Base-by-base conservation (phyloP, 2,888 invertebrate genomes). In the Rambutsinella grinnellia region DNA sequence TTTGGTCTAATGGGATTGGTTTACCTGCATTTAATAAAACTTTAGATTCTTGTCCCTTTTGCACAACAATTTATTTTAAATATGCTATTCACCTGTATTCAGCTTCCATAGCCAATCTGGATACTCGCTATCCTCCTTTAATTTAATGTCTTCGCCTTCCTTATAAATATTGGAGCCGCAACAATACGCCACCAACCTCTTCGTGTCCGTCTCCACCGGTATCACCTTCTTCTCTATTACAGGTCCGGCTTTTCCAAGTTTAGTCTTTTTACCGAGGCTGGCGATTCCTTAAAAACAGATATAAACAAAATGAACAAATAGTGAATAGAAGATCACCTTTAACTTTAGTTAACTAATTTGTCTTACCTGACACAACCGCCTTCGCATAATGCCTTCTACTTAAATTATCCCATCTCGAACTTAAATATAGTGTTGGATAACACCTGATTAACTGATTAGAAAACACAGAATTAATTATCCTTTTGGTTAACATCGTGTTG, bases 41-140 rank as follows among this genome's bases (percentile, higher is more conserved):
- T n/a, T n/a, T n/a, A n/a, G n/a, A n/a, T n/a, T n/a, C n/a, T n/a
- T n/a, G n/a, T n/a, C n/a, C n/a, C n/a, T n/a, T n/a, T n/a, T n/a
- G n/a, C n/a, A n/a, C n/a, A n/a, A n/a, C n/a, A n/a, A n/a, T n/a
- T n/a, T n/a, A n/a, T n/a, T n/a, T n/a, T n/a, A n/a, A n/a, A 13
- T 21, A 36, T 6, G 44, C 24, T 21, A 23, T 60, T 78, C 82
- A 86, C 92, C 93, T 17, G 90, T 90, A 83, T 90, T 87, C 15
- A 97, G 85, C 2, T 85, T 88, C 97, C 96, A 97, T 76, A 98
- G 87, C 97, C 97, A 98, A 1, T 92, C 92, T 0, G 97, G 98
- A 87, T 98, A 98, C 85, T 96, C 94, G 23, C 88, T 89, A 85
- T 94, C 93, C 0, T 92, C 90, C 86, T 92, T 92, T 19, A 89